phyloP scores from a whole-genome alignment of 37 sponge, comb jelly and placozoan species.

The Petrosia ficiformis region DNA sequence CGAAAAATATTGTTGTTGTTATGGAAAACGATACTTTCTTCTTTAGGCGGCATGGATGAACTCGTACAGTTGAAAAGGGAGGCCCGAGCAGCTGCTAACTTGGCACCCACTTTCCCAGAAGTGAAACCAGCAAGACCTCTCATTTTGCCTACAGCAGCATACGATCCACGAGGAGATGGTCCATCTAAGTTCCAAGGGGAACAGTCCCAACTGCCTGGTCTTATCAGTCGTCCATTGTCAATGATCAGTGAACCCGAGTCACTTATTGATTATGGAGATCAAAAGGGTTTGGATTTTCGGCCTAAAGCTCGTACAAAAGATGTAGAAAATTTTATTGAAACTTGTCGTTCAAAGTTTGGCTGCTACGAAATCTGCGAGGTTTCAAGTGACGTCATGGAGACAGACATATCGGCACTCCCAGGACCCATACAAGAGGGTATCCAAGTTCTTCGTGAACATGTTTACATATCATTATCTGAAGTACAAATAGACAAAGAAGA shows the following conservation, averaged over 20 bases:
- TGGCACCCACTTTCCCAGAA: slow-evolving; percentile 52
- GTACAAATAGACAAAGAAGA: slow-evolving; percentile 72
- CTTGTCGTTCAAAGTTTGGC: slow-evolving; percentile 64
- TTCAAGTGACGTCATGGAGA: background rate
- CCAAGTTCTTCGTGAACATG: slow-evolving; percentile 63
- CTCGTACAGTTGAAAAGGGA: slow-evolving; percentile 51
- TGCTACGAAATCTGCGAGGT: slow-evolving; percentile 38
- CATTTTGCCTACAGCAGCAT: background rate
- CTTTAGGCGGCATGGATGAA: slow-evolving; percentile 68
- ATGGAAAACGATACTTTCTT: slow-evolving; percentile 79
- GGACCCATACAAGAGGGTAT: slow-evolving; percentile 81
- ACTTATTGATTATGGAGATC: background rate
- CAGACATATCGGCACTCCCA: slow-evolving; percentile 43
- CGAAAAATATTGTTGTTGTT: slow-evolving; percentile 81
- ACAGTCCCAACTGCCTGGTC: slow-evolving; percentile 19
- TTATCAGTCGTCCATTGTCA: background rate
- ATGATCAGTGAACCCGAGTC: background rate
- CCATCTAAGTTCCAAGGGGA: background rate
- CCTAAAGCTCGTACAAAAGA: slow-evolving; percentile 79
- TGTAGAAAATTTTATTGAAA: slow-evolving; percentile 71
- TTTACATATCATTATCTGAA: slow-evolving; percentile 83
- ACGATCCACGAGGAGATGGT: background rate
- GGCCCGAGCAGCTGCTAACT: slow-evolving; percentile 43
- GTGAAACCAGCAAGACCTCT: slow-evolving; percentile 2
- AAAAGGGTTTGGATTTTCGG: slow-evolving; percentile 40